Evolutionary conservation across 2,888 invertebrate species (phyloP), one percentile per base, ranked within the genome.

Genomic region (Leucania comma): DNA sequence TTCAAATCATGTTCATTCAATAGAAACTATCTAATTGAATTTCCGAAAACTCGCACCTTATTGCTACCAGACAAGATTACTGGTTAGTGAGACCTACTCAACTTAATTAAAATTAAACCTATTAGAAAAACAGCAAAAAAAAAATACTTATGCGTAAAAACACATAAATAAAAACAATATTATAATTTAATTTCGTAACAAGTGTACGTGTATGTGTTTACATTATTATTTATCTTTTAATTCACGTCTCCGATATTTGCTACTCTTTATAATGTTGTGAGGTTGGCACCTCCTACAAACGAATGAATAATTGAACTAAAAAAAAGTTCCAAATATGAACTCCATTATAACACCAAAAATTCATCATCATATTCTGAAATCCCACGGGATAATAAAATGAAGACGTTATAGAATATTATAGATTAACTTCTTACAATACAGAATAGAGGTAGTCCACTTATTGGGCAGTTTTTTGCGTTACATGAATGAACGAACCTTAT

Each of bases 331-430:
- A 63, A 72, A 72, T 76, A 70, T 63, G 35, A 79, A 71, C 58
- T 71, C 48, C 35, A 67, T 71, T 76, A 26, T 68, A 68, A 62
- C 46, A 42, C 53, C 65, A 57, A 54, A 82, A 80, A 80, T 79
- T 83, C 73, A 77, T 85, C 80, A 82, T 83, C 71, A 81, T 74
- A 75, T 72, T 89, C 80, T 72, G 68, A 84, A 91, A 88, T 95
- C 95, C 93, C 95, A 94, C 91, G 95, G 91, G 94, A 90, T 90
- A 85, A 86, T 85, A 88, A 89, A 91, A 95, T 94, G 92, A 93
- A 94, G 94, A 90, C 91, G 88, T 94, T 90, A 92, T 91, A 93
- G 88, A 93, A 91, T 91, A 87, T 94, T 90, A 92, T 90, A 93
- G 89, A 93, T 91, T 91, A 87, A 90, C 89, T 89, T 72, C 78